Conservation (phyloP, 2,797 vertebrate genomes). For the Poeciliopsis presidionis region DNA sequence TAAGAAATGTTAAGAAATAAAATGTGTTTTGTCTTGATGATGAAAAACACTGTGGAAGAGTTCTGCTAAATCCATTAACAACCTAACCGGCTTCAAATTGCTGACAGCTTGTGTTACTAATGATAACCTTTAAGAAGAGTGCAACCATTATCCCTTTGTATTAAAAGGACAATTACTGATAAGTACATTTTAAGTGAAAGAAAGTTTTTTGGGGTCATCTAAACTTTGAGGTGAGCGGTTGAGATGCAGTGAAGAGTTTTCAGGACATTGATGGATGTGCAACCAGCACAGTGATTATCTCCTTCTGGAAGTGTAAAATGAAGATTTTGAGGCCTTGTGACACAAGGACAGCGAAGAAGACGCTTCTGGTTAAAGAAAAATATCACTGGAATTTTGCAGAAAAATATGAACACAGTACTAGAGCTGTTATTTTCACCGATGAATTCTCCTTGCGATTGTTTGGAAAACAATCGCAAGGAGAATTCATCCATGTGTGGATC, state of each 20-base stretch:
- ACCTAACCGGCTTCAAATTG: not conserved
- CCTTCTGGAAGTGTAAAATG: not conserved
- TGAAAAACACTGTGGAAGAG: not conserved
- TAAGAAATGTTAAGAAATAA: not conserved
- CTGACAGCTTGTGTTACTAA: not conserved
- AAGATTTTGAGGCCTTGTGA: not conserved
- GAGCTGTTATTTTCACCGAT: not conserved
- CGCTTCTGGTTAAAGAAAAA: not conserved
- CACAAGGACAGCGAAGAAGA: not conserved
- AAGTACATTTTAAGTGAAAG: not conserved
- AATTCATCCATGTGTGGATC: no score
- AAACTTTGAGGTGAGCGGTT: not conserved
- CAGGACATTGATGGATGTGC: not conserved
- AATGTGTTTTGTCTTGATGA: not conserved
- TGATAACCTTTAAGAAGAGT: not conserved
- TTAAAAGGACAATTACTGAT: not conserved
- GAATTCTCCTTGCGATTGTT: not conserved
- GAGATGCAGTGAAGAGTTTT: not conserved
- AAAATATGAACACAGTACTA: not conserved
- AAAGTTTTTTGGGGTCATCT: not conserved
- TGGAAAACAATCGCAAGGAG: no score
- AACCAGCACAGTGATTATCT: not conserved
- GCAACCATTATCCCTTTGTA: not conserved
- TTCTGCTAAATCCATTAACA: not conserved
- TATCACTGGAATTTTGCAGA: not conserved